phyloP scores from a whole-genome alignment of 2,113 vertebrate genomes.

The Ciconia stormi region DNA sequence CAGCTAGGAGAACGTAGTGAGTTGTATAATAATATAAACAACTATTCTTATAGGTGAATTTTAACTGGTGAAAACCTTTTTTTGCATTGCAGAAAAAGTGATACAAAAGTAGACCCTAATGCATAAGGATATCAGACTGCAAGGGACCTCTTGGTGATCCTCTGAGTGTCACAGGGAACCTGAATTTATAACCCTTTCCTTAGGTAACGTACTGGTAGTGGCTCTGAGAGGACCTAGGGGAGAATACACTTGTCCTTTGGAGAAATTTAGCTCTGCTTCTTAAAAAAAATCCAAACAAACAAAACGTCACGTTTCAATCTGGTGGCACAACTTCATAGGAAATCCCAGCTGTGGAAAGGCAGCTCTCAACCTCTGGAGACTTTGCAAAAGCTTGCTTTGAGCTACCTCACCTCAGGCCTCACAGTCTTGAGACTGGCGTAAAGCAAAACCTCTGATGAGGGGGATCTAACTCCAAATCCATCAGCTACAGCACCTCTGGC shows the following conservation, averaged over 20 bases:
- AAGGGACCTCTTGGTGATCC: background rate
- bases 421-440: background rate
- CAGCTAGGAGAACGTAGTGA: background rate
- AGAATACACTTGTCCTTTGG: background rate
- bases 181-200: background rate
- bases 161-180: background rate
- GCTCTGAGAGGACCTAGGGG: background rate
- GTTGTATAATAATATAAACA: background rate
- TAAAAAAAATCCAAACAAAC: background rate
- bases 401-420: background rate
- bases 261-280: background rate
- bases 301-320: background rate
- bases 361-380: background rate
- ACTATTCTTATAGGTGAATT: background rate
- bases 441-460: background rate
- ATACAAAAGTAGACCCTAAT: background rate
- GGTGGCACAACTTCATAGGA: background rate
- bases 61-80: background rate
- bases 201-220: background rate
- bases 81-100: background rate
- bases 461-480: rapidly evolving
- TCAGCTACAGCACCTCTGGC: background rate
- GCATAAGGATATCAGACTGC: background rate
- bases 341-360: background rate
- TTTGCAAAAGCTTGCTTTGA: background rate